Percentiles rank a stretch among this genome's conserved stretches.
These are phyloP conservation scores for Vireo altiloquus DNA, from an alignment of 2,113 vertebrate species.

Conservation along the genomic window DNA sequence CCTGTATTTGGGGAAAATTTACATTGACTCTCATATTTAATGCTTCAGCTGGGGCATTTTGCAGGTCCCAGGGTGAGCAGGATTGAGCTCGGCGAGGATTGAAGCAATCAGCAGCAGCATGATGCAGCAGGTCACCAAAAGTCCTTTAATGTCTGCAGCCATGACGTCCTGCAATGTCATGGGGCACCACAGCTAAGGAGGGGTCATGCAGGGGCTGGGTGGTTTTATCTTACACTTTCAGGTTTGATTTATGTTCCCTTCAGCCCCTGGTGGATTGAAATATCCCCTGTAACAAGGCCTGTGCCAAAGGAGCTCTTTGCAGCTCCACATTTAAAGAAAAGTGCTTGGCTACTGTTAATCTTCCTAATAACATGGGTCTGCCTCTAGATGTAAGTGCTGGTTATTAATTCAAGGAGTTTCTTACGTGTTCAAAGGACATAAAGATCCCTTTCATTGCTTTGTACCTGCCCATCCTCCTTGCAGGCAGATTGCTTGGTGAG, in stretches of 20 bases:
- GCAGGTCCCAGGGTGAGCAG: background rate
- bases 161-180: rapidly evolving
- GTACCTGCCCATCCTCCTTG: background rate
- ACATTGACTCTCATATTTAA: background rate
- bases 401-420: background rate
- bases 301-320: background rate
- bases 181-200: background rate
- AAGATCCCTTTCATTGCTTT: background rate
- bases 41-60: background rate
- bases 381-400: background rate
- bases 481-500: background rate
- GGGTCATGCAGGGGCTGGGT: background rate
- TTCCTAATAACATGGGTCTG: background rate
- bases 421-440: background rate
- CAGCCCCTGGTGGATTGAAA: background rate
- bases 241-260: background rate
- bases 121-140: background rate
- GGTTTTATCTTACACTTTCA: background rate
- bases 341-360: background rate
- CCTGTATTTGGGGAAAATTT: background rate
- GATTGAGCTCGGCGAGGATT: rapidly evolving
- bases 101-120: background rate
- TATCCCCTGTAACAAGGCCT: background rate
- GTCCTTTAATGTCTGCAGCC: background rate
- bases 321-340: background rate